Percentiles rank a stretch among this genome's conserved stretches.
Conservation (phyloP, 2,797 vertebrate species). For the Peromyscus attwateri region DNA sequence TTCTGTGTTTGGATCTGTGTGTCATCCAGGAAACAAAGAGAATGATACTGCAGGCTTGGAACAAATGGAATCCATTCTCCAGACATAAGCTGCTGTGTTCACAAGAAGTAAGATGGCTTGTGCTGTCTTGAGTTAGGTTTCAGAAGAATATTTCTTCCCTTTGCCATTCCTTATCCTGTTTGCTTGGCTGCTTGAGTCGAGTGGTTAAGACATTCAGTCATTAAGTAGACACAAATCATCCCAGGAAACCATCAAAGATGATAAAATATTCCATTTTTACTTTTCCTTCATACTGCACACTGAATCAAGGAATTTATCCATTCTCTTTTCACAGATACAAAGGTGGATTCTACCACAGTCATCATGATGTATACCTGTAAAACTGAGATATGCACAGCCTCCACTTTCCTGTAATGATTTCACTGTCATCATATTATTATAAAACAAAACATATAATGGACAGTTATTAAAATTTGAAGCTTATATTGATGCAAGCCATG, state of each 20-base stretch:
- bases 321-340: constrained; percentile 55
- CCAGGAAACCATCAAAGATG: neutral
- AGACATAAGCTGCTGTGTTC: neutral
- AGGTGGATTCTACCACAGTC: neutral
- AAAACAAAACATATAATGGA: constrained; percentile 13
- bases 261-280: neutral
- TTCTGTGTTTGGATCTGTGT: neutral
- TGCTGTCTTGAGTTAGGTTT: neutral
- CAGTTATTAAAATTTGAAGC: neutral
- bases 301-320: neutral
- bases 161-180: neutral
- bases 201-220: neutral
- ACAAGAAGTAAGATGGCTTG: neutral
- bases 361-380: rapidly evolving
- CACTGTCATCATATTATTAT: neutral
- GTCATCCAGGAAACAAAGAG: neutral
- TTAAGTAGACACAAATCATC: neutral
- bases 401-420: rapidly evolving
- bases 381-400: neutral
- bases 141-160: neutral
- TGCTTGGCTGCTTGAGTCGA: neutral
- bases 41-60: neutral
- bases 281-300: neutral
- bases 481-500: neutral
- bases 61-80: neutral